A percentile compares a stretch with the other conserved stretches of the same genome.
Evolutionary conservation across 2,888 invertebrate genomes (phyloP).

Genomic region (Eugnorisma glareosa): DNA sequence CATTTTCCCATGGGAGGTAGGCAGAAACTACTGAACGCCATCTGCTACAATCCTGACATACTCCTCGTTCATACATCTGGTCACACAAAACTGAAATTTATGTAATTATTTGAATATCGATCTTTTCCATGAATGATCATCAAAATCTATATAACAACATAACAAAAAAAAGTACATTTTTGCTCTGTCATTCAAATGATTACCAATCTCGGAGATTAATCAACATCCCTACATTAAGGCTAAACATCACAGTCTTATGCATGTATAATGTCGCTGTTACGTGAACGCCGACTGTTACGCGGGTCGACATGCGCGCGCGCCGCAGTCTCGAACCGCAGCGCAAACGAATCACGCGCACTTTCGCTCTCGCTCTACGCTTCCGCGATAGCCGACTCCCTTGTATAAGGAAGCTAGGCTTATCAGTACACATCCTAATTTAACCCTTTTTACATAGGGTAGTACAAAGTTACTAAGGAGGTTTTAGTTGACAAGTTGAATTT

Average conservation of each 20-base stretch:
- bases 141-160: not conserved
- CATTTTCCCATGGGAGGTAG: too few relatives aligned
- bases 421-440: conserved; percentile 28
- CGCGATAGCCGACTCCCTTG: conserved; percentile 70
- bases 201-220: not conserved
- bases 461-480: not conserved
- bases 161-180: not conserved
- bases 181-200: not conserved
- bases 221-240: conserved; percentile 28
- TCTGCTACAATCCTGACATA: too few relatives aligned
- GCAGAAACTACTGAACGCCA: too few relatives aligned
- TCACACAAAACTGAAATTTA: not conserved
- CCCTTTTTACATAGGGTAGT: not conserved
- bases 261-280: conserved; percentile 75
- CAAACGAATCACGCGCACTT: conserved; percentile 85
- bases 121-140: not conserved
- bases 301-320: conserved; percentile 57
- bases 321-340: conserved; percentile 84
- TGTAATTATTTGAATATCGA: not conserved
- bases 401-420: conserved; percentile 54
- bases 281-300: conserved; percentile 78
- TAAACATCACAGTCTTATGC: conserved; percentile 56
- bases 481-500: not conserved
- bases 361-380: conserved; percentile 83
- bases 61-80: too few relatives aligned